Evolutionary conservation across 2,797 vertebrate genomes (phyloP).

Genomic region (Sebastes wilsoni): DNA sequence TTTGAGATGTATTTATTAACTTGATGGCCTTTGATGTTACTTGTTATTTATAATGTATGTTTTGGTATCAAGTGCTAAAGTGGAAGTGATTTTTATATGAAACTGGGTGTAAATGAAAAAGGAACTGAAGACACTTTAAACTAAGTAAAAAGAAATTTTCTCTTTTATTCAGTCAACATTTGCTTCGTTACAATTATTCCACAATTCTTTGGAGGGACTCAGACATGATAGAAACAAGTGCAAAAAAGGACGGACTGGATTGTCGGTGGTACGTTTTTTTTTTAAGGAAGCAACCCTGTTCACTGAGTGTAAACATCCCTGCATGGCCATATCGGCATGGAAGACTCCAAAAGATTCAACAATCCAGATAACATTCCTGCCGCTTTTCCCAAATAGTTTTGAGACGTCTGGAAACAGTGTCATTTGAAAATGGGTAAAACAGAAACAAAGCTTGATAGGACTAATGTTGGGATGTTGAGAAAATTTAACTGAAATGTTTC

Average conservation of each 20-base stretch:
- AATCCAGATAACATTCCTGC: not conserved
- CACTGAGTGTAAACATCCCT: constrained; percentile 28
- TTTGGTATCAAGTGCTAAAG: not conserved
- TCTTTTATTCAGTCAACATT: constrained; percentile 41
- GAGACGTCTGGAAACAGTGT: not conserved
- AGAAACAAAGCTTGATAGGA: not conserved
- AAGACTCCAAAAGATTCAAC: not conserved
- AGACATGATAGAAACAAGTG: constrained; percentile 30
- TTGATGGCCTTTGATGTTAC: constrained; percentile 54
- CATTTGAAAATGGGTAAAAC: not conserved
- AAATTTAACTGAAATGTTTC: not conserved
- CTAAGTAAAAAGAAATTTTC: not conserved
- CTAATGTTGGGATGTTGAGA: not conserved
- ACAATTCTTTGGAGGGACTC: constrained; percentile 5
- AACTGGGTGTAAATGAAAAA: not conserved
- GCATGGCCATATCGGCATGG: not conserved
- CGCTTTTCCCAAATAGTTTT: constrained; percentile 1
- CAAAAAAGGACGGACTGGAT: not conserved
- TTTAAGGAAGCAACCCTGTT: not conserved
- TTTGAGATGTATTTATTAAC: constrained; percentile 61
- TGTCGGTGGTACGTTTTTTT: not conserved
- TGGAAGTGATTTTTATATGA: constrained; percentile 2
- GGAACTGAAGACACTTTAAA: not conserved
- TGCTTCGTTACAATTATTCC: not conserved
- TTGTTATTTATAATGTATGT: constrained; percentile 61